These are phyloP conservation scores for Passer domesticus DNA, from an alignment of 2,113 vertebrate genomes.

Conservation along the genomic window DNA sequence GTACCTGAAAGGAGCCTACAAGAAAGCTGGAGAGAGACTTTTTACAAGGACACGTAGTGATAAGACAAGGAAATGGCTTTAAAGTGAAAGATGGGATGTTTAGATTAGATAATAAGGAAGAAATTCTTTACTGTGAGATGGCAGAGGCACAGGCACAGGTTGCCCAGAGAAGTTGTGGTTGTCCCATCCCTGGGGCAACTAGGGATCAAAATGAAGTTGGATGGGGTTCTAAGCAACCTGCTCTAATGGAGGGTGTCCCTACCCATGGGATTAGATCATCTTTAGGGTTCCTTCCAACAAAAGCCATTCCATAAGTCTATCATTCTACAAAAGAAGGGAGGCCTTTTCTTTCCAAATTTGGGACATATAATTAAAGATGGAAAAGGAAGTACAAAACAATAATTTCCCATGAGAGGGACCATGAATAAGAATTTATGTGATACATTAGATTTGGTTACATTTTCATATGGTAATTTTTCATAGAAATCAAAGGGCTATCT, in stretches of 20 bases:
- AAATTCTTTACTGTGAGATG: neutral
- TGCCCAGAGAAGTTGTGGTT: neutral
- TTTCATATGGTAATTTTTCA: neutral
- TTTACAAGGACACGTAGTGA: neutral
- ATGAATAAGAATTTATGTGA: neutral
- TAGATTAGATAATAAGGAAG: neutral
- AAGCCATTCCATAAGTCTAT: neutral
- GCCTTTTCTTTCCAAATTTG: neutral
- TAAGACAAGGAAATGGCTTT: neutral
- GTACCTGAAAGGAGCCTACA: neutral
- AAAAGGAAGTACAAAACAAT: neutral
- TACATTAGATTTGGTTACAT: neutral
- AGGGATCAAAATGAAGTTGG: neutral
- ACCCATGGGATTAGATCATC: rapidly evolving
- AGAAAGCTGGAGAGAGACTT: neutral
- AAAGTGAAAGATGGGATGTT: neutral
- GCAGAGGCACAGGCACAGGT: neutral
- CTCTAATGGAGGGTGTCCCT: neutral
- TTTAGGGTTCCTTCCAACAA: neutral
- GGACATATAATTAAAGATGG: neutral
- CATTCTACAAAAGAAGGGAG: neutral
- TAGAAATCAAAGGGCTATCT: neutral
- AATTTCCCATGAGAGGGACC: neutral
- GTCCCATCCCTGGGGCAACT: neutral
- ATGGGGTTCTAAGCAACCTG: neutral